Evolutionary conservation across 2,113 vertebrate genomes (phyloP).

Genomic region (Pteropus alecto): DNA sequence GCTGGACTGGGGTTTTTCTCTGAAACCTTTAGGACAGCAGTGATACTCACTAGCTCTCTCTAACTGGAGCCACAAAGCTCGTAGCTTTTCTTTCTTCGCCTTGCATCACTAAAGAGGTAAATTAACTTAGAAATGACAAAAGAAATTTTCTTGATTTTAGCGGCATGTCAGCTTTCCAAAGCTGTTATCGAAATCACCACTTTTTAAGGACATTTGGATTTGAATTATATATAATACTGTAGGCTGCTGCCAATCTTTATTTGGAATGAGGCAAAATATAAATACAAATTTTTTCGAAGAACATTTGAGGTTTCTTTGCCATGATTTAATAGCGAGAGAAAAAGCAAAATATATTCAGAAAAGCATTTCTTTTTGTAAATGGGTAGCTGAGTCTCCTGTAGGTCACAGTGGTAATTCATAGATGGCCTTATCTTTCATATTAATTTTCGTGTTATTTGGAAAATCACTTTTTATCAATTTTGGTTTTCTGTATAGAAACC

Average conservation of each 20-base stretch:
- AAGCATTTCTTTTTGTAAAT: neutral
- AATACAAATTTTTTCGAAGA: neutral
- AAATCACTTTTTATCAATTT: slow-evolving; percentile 9
- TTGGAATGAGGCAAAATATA: neutral
- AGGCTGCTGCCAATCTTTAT: neutral
- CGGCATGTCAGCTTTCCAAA: neutral
- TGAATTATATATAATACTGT: slow-evolving; percentile 5
- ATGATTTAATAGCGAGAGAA: slow-evolving; percentile 2
- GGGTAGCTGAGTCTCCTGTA: neutral
- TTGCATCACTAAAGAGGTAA: neutral
- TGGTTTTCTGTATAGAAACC: neutral
- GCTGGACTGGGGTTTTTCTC: neutral
- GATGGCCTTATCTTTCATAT: neutral
- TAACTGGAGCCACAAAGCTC: neutral
- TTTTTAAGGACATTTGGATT: slow-evolving; percentile 22
- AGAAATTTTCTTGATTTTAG: neutral
- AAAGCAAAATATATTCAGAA: neutral
- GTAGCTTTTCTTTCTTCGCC: neutral
- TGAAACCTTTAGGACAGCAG: neutral
- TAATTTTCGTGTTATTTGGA: neutral
- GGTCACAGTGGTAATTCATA: neutral
- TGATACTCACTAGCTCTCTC: neutral
- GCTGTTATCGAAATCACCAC: neutral
- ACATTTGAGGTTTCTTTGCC: neutral
- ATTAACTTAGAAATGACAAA: slow-evolving; percentile 12